A percentile compares a stretch with the other conserved stretches of the same genome.
Evolutionary conservation across 2,888 invertebrate genomes (phyloP).

Genomic region (Strigamia maritima): DNA sequence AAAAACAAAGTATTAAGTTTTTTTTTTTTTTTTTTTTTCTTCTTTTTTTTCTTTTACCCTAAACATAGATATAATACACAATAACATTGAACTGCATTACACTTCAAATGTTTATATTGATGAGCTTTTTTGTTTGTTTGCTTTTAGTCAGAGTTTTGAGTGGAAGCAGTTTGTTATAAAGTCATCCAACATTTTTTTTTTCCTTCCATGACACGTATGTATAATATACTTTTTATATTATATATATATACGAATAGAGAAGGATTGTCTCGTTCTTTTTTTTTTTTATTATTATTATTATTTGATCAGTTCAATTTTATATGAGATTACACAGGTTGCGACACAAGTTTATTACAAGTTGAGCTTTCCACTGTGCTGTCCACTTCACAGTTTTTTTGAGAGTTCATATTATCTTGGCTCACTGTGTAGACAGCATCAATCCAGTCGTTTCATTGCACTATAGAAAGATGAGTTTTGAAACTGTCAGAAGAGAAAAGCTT

Average conservation of each 20-base stretch:
- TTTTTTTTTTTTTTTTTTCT: too few relatives aligned
- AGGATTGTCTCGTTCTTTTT: neutral
- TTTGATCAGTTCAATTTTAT: neutral
- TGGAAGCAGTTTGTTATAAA: neutral
- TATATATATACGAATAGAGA: neutral
- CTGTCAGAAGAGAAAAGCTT: neutral
- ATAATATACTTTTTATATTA: neutral
- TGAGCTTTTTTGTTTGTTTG: neutral
- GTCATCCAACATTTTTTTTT: neutral
- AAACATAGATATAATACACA: neutral
- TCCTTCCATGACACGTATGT: neutral
- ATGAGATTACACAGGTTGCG: neutral
- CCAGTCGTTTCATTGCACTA: neutral
- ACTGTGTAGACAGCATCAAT: neutral
- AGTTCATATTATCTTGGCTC: conserved; percentile 1
- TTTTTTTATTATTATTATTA: neutral
- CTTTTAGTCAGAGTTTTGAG: neutral
- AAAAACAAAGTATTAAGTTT: neutral
- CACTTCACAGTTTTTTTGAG: neutral
- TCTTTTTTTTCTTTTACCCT: neutral
- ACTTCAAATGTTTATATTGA: neutral
- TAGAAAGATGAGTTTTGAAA: neutral
- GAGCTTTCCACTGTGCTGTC: neutral
- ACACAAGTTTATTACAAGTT: neutral
- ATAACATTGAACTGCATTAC: neutral